A percentile compares a stretch with the other conserved stretches of the same genome.
These are phyloP conservation scores for Operophtera brumata DNA, from an alignment of 2,888 invertebrate genomes.

Conservation along the genomic window DNA sequence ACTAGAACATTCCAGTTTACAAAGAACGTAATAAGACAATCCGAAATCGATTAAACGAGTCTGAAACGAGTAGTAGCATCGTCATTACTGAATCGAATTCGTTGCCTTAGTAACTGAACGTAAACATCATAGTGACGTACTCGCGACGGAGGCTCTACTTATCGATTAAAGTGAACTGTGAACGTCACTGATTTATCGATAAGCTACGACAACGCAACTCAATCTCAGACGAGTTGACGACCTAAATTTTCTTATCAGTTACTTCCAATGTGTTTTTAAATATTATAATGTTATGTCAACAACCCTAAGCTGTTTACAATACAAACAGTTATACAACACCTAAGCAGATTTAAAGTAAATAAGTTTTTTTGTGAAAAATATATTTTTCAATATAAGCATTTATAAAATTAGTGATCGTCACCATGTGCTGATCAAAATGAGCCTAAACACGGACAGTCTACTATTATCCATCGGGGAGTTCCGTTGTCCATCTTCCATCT, in stretches of 20 bases:
- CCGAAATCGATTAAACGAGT: slow-evolving; percentile 21
- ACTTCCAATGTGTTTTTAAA: background rate
- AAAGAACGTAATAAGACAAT: background rate
- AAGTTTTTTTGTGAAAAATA: too few species aligned
- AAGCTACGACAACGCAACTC: slow-evolving; percentile 3
- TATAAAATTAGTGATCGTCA: too few species aligned
- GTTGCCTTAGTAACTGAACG: slow-evolving; percentile 68
- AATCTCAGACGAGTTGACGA: background rate
- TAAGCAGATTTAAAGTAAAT: background rate
- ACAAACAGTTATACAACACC: background rate
- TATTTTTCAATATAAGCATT: too few species aligned
- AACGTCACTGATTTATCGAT: slow-evolving; percentile 46
- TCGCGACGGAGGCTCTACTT: slow-evolving; percentile 32
- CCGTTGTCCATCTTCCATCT: too few species aligned
- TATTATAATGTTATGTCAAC: background rate
- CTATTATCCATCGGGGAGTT: too few species aligned
- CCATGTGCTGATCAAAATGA: too few species aligned
- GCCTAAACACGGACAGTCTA: too few species aligned
- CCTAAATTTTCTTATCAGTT: background rate
- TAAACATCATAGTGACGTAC: slow-evolving; percentile 69
- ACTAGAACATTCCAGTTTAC: background rate
- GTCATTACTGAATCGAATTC: slow-evolving; percentile 55
- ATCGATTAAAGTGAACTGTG: slow-evolving; percentile 61
- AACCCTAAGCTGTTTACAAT: background rate
- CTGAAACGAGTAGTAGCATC: slow-evolving; percentile 22